Evolutionary conservation across 2,113 vertebrate genomes (phyloP), one percentile per base, ranked within the genome.

Genomic region (Columbina picui): DNA sequence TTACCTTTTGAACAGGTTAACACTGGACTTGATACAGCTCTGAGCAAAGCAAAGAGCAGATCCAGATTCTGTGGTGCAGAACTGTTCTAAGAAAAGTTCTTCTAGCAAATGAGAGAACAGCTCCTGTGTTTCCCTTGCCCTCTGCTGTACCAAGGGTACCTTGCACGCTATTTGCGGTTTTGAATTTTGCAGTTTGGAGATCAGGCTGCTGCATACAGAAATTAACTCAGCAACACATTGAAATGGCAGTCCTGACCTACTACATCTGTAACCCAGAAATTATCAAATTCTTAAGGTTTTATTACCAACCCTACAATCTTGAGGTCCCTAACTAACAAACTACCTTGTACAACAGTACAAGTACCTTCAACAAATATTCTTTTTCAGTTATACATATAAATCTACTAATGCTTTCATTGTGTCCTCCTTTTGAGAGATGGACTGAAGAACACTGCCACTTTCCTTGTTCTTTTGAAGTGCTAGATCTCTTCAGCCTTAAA

Each of bases 161-260:
- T 69, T 29, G 30, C 19, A 38, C 0, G 5, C 70, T 65, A 45
- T 76, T 45, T 69, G 61, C 8, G 0, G 71, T 6, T 0, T 1
- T 61, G 59, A 55, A 59, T 86, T 76, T 5, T 84, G 63, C 52
- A 0, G 0, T 65, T 19, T 83, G 80, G 76, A 92, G 39, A 94
- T 55, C 0, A 0, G 69, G 32, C 43, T 57, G 49, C 74, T 80
- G 52, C 34, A 27, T 3, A 12, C 26, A 83, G 68, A 74, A 47
- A 30, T 3, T 19, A 91, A 70, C 2, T 3, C 38, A 34, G 6
- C 4, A 3, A 11, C 70, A 53, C 32, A 36, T 1, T 4, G 11
- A 39, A 83, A 83, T 0, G 3, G 34, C 52, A 74, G 68, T 34
- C 38, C 78, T 86, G 70, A 90, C 71, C 75, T 63, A 79, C 56